Evolutionary conservation across 2,888 invertebrate genomes (phyloP).

Genomic region (Zelleria hepariella): DNA sequence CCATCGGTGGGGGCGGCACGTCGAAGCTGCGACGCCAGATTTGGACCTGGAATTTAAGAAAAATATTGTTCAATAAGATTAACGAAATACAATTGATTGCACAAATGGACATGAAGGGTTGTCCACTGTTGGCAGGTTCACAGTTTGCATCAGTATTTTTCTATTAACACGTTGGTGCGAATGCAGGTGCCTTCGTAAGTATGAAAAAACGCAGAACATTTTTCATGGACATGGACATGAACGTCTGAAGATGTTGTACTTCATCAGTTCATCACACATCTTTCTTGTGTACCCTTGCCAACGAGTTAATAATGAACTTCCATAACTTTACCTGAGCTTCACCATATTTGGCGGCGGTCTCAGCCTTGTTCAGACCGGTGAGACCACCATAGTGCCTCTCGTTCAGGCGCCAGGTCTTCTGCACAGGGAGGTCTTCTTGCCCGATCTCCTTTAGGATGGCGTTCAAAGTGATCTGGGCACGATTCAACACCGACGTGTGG

Average conservation of each 20-base stretch:
- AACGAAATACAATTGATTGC: neutral
- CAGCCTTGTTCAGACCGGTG: slow-evolving; percentile 87
- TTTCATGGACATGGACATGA: too few relatives aligned
- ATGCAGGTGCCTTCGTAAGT: too few relatives aligned
- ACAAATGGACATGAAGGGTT: neutral
- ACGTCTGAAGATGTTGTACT: too few relatives aligned
- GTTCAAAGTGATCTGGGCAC: slow-evolving; percentile 82
- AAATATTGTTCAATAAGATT: neutral
- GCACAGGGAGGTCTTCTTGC: slow-evolving; percentile 76
- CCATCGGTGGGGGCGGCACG: slow-evolving; percentile 86
- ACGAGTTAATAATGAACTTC: too few relatives aligned
- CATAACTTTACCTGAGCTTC: slow-evolving; percentile 77
- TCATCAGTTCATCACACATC: too few relatives aligned
- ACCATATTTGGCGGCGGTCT: slow-evolving; percentile 88
- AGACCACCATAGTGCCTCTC: slow-evolving; percentile 91
- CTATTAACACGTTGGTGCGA: too few relatives aligned
- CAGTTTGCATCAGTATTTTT: too few relatives aligned
- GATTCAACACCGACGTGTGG: slow-evolving; percentile 83
- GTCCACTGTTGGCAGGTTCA: too few relatives aligned
- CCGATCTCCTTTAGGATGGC: slow-evolving; percentile 77
- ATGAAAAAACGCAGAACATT: too few relatives aligned
- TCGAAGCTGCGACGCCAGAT: slow-evolving; percentile 90
- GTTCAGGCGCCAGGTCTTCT: slow-evolving; percentile 86
- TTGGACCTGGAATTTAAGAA: slow-evolving; percentile 72
- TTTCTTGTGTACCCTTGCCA: too few relatives aligned